Conservation (phyloP, 1,140 invertebrate genomes). For the Meloidogyne floridensis region DNA sequence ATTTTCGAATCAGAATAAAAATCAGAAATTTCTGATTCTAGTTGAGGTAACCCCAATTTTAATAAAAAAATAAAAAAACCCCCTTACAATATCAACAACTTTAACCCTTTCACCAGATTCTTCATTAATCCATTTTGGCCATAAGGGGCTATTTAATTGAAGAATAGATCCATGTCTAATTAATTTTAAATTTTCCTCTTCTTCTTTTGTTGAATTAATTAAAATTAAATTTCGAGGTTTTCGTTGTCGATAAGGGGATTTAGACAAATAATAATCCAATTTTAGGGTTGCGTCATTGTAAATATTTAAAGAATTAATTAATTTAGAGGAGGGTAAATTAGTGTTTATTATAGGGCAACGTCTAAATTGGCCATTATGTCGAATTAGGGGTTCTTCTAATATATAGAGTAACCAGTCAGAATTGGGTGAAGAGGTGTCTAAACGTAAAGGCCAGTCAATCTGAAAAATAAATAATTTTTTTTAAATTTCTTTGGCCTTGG, state of each 20-base stretch:
- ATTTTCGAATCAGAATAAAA: no score
- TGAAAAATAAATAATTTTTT: conserved; percentile 22
- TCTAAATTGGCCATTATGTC: conserved; percentile 43
- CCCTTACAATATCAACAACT: conserved; percentile 47
- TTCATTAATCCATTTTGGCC: conserved; percentile 47
- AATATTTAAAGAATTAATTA: conserved; percentile 44
- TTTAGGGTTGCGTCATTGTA: conserved; percentile 54
- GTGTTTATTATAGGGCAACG: conserved; percentile 29
- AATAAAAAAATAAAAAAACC: conserved; percentile 17
- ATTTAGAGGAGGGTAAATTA: conserved; percentile 19
- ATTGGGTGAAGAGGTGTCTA: conserved; percentile 8
- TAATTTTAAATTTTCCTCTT: neutral
- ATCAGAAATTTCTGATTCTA: neutral
- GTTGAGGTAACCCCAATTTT: neutral
- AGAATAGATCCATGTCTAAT: conserved; percentile 37
- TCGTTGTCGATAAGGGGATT: neutral
- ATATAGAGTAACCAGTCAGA: conserved; percentile 44
- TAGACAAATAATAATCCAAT: conserved; percentile 41
- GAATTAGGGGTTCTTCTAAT: conserved; percentile 50
- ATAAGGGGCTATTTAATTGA: conserved; percentile 40
- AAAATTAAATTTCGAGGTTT: conserved; percentile 9
- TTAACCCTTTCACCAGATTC: conserved; percentile 40
- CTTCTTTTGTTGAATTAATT: conserved; percentile 7
- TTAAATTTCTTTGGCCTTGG: neutral
- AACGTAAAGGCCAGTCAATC: conserved; percentile 52